Evolutionary conservation across 2,797 vertebrate species (phyloP), one percentile per base, ranked within the genome.

Genomic region (Hyperoplus lanceolatus): DNA sequence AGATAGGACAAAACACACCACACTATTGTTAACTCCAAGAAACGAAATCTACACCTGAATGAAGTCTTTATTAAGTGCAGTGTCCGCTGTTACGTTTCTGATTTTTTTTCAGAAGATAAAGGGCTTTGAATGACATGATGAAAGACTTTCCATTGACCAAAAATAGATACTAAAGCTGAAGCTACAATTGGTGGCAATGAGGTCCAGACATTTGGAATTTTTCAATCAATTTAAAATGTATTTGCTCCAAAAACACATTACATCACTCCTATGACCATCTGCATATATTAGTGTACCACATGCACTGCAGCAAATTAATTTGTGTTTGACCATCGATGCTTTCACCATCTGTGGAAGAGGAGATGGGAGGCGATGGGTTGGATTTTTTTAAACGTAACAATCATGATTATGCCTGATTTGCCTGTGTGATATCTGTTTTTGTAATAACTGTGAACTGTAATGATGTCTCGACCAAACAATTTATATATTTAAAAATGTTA

Each of bases 271-370:
- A 49, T 71, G 75, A 48, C 67, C 81, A 73, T 70, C 60, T 86
- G 72, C 77, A 29, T 41, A 77, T 70, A 67, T 56, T 73, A 29
- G 57, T 63, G 59, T 51, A 73, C 49, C 66, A 66, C 53, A 51
- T 73, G 77, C 12, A 18, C 49, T 8, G 67, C 66, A 68, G 69
- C 16, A 36, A 79, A 18, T 13, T 45, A 50, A 43, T 42, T 50
- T 61, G 42, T 46, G 48, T 69, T 49, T 67, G 43, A 3, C 73
- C 62, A 45, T 70, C 55, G 50, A 58, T 72, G 18, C 36, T 77
- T 81, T 83, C 9, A 77, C 60, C 73, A 88, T 73, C 65, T 80
- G 79, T 75, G 65, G 69, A 58, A 53, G 45, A 75, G 29, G 39
- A 72, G 21, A 79, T 54, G 57, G 50, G 6, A 70, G 45, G 7